A percentile compares a stretch with the other conserved stretches of the same genome.
These are phyloP conservation scores for Gambusia yucatana DNA, from an alignment of 2,797 vertebrate genomes.

Conservation along the genomic window DNA sequence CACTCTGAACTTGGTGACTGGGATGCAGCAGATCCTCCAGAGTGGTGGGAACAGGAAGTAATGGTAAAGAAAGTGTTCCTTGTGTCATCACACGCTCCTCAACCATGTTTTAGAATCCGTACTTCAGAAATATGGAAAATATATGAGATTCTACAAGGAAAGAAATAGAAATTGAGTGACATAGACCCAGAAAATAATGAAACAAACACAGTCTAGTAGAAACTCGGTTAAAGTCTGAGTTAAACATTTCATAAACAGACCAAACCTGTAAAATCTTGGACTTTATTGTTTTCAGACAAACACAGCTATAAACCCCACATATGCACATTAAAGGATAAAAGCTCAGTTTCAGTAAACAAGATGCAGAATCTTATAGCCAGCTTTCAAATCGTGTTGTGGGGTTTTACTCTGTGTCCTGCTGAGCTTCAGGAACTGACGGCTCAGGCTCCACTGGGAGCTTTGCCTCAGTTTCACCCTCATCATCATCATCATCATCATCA, in stretches of 20 bases:
- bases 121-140: background rate
- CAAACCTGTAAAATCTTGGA: background rate
- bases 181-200: background rate
- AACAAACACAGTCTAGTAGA: background rate
- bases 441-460: background rate
- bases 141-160: background rate
- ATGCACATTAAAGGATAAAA: background rate
- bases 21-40: background rate
- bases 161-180: background rate
- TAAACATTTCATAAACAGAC: background rate
- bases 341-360: background rate
- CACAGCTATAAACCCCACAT: background rate
- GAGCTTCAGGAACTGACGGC: background rate
- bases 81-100: background rate
- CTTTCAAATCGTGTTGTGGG: background rate
- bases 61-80: background rate
- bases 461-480: background rate
- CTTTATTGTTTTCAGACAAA: slow-evolving; percentile 16
- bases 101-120: background rate
- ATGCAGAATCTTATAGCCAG: background rate
- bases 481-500: background rate
- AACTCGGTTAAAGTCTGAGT: background rate
- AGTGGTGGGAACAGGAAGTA: background rate
- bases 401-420: background rate
- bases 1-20: background rate